Evolutionary conservation across 2,113 vertebrate species (phyloP), one percentile per base, ranked within the genome.

Genomic region (Rhineura floridana): DNA sequence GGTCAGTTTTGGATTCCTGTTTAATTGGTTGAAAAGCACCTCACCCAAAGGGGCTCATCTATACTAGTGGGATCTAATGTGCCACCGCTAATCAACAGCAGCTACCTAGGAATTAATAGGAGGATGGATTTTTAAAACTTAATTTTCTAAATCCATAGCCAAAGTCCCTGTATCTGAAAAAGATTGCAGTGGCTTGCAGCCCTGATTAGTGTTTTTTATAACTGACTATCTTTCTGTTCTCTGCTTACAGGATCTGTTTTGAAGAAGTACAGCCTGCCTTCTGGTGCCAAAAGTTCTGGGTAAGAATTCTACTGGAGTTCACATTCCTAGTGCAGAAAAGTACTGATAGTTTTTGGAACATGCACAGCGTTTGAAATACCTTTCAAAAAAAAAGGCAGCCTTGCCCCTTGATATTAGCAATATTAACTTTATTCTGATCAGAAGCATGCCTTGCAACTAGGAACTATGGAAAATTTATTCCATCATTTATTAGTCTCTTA

Each of bases 201-300:
- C 76, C 70, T 88, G 62, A 76, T 30, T 65, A 73, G 39, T 81
- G 13, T 63, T 50, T 82, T 70, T 89, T 87, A 84, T 4, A 65
- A 91, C 12, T 88, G 73, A 63, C 19, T 87, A 1, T 90, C 62
- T 93, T 91, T 94, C 63, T 94, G 25, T 92, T 84, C 84, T 55
- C 2, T 87, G 1, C 48, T 95, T 94, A 44, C 95, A 99, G 98
- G 97, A 87, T 96, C 92, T 89, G 86, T 95, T 85, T 92, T 94
- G 89, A 97, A 96, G 96, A 98, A 96, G 84, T 97, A 91, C 88
- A 94, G 91, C 67, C 93, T 97, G 76, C 95, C 95, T 13, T 96
- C 96, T 80, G 94, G 95, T 93, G 93, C 94, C 92, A 98, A 96
- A 95, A 62, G 39, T 81, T 87, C 86, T 81, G 50, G 98, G 98